These are phyloP conservation scores for Caenorhabditis angaria DNA, from an alignment of 2,888 invertebrate genomes.

Conservation along the genomic window DNA sequence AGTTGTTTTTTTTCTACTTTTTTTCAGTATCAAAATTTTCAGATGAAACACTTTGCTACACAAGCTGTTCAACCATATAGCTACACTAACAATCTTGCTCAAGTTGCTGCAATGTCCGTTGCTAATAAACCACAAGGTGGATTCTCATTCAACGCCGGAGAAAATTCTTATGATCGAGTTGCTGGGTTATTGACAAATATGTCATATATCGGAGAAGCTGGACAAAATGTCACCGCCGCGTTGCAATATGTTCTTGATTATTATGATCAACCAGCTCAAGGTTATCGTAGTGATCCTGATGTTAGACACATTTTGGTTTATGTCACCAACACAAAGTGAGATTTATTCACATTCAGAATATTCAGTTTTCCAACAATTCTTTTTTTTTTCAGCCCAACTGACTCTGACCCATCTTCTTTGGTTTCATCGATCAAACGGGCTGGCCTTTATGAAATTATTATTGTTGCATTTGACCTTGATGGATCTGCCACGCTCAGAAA, in stretches of 20 bases:
- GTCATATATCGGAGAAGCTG: constrained; percentile 28
- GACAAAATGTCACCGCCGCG: constrained; percentile 50
- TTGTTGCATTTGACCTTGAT: constrained; percentile 42
- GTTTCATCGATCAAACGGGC: constrained; percentile 36
- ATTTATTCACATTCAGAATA: neutral
- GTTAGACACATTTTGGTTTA: constrained; percentile 60
- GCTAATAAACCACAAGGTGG: constrained; percentile 38
- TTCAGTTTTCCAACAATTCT: neutral
- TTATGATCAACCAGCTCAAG: constrained; percentile 38
- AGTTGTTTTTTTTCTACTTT: neutral
- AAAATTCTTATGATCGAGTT: constrained; percentile 27
- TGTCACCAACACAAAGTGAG: constrained; percentile 54
- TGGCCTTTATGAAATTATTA: constrained; percentile 53
- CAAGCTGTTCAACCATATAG: constrained; percentile 30
- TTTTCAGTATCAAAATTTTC: constrained; percentile 7
- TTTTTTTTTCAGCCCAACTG: constrained; percentile 56
- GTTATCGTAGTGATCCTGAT: constrained; percentile 43
- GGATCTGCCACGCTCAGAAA: constrained; percentile 26
- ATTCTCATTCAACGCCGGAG: constrained; percentile 47
- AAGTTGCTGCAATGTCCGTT: constrained; percentile 41
- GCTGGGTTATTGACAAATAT: constrained; percentile 25
- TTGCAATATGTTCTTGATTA: constrained; percentile 43
- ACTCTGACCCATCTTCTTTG: constrained; percentile 50
- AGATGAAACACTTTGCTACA: constrained; percentile 41
- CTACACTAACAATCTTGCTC: constrained; percentile 18